phyloP scores from a whole-genome alignment of 1,140 invertebrate species.

The Sminthurides bifidus region DNA sequence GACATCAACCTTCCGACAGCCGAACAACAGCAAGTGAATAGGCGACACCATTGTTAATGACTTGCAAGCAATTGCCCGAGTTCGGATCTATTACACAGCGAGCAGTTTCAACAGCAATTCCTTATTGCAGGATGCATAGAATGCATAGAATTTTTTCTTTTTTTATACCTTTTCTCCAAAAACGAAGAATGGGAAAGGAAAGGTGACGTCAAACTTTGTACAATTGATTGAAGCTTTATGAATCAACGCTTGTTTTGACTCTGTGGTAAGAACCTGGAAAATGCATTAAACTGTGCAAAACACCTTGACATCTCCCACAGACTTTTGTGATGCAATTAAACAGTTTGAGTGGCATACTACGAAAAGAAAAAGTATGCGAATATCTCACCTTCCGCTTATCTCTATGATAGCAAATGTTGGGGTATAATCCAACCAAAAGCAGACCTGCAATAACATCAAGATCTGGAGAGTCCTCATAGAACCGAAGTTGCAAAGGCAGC shows the following conservation, averaged over 20 bases:
- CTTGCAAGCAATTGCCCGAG: conserved; percentile 90
- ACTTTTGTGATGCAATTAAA: too few relatives aligned
- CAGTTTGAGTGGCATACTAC: too few relatives aligned
- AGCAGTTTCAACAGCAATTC: conserved; percentile 1
- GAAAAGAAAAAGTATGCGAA: not conserved
- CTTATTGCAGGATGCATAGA: not conserved
- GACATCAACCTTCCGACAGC: conserved; percentile 68
- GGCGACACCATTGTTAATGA: conserved; percentile 95
- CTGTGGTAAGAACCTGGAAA: conserved; percentile 75
- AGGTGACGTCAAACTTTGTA: conserved; percentile 65
- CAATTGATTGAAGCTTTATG: conserved; percentile 97
- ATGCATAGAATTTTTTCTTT: conserved; percentile 49
- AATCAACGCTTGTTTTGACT: conserved; percentile 83
- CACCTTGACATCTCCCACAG: too few relatives aligned
- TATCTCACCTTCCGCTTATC: conserved; percentile 70
- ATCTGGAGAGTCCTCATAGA: conserved; percentile 58
- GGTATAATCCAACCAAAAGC: conserved; percentile 82
- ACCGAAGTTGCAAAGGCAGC: conserved; percentile 57
- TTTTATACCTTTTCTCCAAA: conserved; percentile 97
- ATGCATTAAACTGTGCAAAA: not conserved
- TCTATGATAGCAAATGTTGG: conserved; percentile 91
- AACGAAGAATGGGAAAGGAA: conserved; percentile 90
- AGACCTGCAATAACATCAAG: conserved; percentile 76
- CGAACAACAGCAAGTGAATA: conserved; percentile 84
- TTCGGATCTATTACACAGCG: conserved; percentile 57